Base-by-base conservation (phyloP, 2,113 vertebrate genomes). In the Campylorhamphus procurvoides region DNA sequence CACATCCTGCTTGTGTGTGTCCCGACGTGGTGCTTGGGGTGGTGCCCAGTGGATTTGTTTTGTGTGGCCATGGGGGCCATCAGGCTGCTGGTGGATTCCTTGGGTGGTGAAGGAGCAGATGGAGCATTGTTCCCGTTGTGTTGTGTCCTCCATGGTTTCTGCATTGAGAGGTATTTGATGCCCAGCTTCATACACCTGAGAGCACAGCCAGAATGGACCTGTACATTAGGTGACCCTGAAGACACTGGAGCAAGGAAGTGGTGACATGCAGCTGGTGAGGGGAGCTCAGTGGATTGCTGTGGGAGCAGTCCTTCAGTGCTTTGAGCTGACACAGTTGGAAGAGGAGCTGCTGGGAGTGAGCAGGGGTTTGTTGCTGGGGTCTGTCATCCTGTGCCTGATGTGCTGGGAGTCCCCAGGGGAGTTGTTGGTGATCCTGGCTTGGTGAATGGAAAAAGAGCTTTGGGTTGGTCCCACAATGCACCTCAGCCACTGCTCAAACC, bases 1-100 rank as follows among this genome's bases (percentile, higher is more conserved):
- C 23, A 0, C 3, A 1, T 49, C 31, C 23, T 0, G 0, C 2
- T 56, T 8, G 4, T 5, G 1, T 1, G 7, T 15, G 10, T 44
- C 75, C 42, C 3, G 0, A 25, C 44, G 12, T 15, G 42, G 12
- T 35, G 85, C 52, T 18, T 2, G 64, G 46, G 59, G 3, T 1
- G 0, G 0, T 10, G 49, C 37, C 50, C n/a, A 12, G 4, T 29
- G 25, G 5, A 1, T 42, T 6, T 6, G 58, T 19, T 24, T 5
- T 31, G 18, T 17, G 9, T 1, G 8, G 10, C 27, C 1, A 1
- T 23, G 29, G 12, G 35, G 16, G 52, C 62, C 44, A 6, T 12
- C 27, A 1, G 46, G 46, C 17, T 76, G 35, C 68, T n/a, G 60
- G 35, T 12, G 53, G 68, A 0, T 25, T 44, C 25, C 39, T 58